Percentiles rank a stretch among this genome's conserved stretches.
Evolutionary conservation across 2,888 invertebrate genomes (phyloP).

Genomic region (Rosalia funebris): DNA sequence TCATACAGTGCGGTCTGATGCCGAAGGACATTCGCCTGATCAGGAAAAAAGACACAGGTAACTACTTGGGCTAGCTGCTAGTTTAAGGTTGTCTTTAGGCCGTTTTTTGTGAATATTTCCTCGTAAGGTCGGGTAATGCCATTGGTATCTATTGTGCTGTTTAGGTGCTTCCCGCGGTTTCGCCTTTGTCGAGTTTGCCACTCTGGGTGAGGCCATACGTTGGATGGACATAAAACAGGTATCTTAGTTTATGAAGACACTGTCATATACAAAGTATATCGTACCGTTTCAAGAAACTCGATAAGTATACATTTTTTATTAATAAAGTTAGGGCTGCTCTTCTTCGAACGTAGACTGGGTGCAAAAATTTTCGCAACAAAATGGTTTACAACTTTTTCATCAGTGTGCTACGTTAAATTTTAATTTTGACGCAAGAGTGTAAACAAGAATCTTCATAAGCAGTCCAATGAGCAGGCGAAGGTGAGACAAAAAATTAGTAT

Average conservation of each 20-base stretch:
- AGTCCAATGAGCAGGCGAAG: too few species aligned
- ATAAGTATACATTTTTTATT: slow-evolving; percentile 43
- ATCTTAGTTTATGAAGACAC: slow-evolving; percentile 62
- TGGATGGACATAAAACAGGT: slow-evolving; percentile 95
- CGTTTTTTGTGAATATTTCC: slow-evolving; percentile 70
- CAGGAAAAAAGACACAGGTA: slow-evolving; percentile 86
- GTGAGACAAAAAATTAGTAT: too few species aligned
- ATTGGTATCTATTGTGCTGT: slow-evolving; percentile 69
- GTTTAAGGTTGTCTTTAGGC: slow-evolving; percentile 57
- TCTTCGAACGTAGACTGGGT: slow-evolving; percentile 10
- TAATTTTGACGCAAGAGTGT: too few species aligned
- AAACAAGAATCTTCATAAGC: too few species aligned
- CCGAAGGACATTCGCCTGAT: slow-evolving; percentile 85
- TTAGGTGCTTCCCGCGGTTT: slow-evolving; percentile 91
- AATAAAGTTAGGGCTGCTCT: slow-evolving; percentile 34
- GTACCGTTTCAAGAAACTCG: slow-evolving; percentile 36
- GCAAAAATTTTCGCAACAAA: not conserved
- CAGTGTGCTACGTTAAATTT: too few species aligned
- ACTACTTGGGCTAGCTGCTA: slow-evolving; percentile 51
- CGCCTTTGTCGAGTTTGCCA: slow-evolving; percentile 94
- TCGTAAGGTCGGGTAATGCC: slow-evolving; percentile 61
- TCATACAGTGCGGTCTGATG: slow-evolving; percentile 78
- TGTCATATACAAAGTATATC: slow-evolving; percentile 38
- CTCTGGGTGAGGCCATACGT: slow-evolving; percentile 85
- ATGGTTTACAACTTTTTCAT: slow-evolving; percentile 13